These are phyloP conservation scores for Tautogolabrus adspersus DNA, from an alignment of 2,113 vertebrate genomes.

Conservation along the genomic window DNA sequence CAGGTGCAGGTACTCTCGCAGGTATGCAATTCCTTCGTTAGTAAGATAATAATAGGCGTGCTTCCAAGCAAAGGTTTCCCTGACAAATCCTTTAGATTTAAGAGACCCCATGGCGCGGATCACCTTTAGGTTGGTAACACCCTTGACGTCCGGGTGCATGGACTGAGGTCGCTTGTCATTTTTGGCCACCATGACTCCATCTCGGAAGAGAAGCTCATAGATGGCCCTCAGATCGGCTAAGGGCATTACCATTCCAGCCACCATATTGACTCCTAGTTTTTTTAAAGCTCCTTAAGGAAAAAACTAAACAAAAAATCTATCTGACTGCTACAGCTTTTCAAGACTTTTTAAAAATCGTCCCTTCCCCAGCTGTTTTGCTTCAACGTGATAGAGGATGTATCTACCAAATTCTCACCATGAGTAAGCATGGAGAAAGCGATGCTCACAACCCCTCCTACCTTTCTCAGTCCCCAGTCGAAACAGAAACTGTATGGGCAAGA, in stretches of 20 bases:
- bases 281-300: neutral
- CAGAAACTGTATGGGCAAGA: conserved; percentile 47
- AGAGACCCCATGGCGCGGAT: conserved; percentile 84
- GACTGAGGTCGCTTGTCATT: conserved; percentile 84
- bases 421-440: conserved; percentile 47
- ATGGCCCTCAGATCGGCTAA: conserved; percentile 84
- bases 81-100: conserved; percentile 82
- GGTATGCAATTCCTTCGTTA: conserved; percentile 81
- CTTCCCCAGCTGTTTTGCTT: conserved; percentile 6
- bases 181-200: conserved; percentile 88
- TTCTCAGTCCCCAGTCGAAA: conserved; percentile 37
- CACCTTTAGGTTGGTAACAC: conserved; percentile 85
- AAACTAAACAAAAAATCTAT: neutral
- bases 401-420: conserved; percentile 28
- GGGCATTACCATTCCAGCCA: conserved; percentile 90
- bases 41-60: conserved; percentile 90
- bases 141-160: conserved; percentile 83
- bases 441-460: conserved; percentile 62
- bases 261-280: conserved; percentile 75
- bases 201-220: conserved; percentile 87
- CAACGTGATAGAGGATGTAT: conserved; percentile 20
- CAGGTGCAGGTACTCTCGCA: conserved; percentile 85
- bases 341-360: neutral
- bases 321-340: neutral
- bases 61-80: conserved; percentile 86